A percentile compares a stretch with the other conserved stretches of the same genome.
phyloP scores from a whole-genome alignment of 2,888 invertebrate genomes.

The Ormyrus rosae region DNA sequence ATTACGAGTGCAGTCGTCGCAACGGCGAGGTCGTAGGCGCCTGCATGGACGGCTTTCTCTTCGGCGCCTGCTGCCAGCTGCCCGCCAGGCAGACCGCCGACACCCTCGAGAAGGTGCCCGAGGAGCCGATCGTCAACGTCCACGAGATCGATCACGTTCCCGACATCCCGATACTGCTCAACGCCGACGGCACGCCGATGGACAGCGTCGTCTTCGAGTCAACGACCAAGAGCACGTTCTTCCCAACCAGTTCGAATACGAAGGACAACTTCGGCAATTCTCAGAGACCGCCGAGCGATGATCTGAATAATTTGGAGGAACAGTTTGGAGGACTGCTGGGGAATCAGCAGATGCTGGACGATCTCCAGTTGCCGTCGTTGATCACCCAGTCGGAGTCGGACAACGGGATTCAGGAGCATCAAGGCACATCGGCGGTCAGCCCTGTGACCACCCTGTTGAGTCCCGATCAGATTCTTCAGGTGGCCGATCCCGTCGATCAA shows the following conservation, averaged over 20 bases:
- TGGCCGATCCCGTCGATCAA: slow-evolving; percentile 73
- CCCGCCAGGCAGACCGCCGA: slow-evolving; percentile 75
- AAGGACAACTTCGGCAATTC: slow-evolving; percentile 76
- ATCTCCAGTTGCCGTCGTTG: slow-evolving; percentile 67
- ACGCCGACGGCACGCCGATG: slow-evolving; percentile 70
- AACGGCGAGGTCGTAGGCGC: slow-evolving; percentile 91
- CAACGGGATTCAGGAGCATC: slow-evolving; percentile 65
- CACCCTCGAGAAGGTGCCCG: slow-evolving; percentile 64
- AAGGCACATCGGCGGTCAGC: slow-evolving; percentile 60
- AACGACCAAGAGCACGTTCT: slow-evolving; percentile 58
- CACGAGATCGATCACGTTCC: slow-evolving; percentile 72
- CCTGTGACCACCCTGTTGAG: slow-evolving; percentile 70
- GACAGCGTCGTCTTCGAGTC: slow-evolving; percentile 60
- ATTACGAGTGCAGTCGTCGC: slow-evolving; percentile 89
- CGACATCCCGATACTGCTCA: slow-evolving; percentile 71
- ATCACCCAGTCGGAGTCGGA: slow-evolving; percentile 67
- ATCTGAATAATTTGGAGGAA: slow-evolving; percentile 64
- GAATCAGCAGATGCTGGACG: slow-evolving; percentile 68
- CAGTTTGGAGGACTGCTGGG: slow-evolving; percentile 67
- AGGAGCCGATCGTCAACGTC: slow-evolving; percentile 61
- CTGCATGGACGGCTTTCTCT: slow-evolving; percentile 95
- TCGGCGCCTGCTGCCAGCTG: slow-evolving; percentile 92
- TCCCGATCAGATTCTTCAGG: slow-evolving; percentile 72
- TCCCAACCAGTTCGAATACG: slow-evolving; percentile 68
- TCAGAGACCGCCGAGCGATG: slow-evolving; percentile 62